Evolutionary conservation across 1,140 invertebrate species (phyloP).

Genomic region (Drosophila sturtevanti): DNA sequence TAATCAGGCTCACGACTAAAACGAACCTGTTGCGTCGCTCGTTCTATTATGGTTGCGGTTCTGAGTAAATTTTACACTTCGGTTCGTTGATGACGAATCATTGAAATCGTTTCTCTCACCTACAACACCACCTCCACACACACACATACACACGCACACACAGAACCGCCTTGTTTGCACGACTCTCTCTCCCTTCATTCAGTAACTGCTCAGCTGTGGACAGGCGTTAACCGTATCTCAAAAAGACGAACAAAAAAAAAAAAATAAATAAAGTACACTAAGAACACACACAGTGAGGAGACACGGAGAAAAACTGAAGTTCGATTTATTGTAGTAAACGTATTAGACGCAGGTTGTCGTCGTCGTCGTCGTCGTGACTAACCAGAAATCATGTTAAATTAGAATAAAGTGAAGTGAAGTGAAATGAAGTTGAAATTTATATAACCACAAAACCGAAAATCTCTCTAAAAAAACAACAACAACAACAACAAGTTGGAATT

Average conservation of each 20-base stretch:
- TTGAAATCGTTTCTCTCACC: background rate
- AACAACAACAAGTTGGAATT: conserved; percentile 5
- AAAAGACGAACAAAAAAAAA: conserved; percentile 20
- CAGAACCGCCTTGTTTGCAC: conserved; percentile 23
- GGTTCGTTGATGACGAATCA: conserved; percentile 4
- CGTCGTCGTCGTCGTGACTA: background rate
- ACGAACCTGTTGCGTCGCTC: conserved; percentile 8
- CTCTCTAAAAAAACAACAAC: background rate
- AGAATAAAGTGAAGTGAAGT: conserved; percentile 5
- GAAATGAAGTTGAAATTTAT: background rate
- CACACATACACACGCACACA: background rate
- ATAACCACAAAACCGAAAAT: background rate
- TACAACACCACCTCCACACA: background rate
- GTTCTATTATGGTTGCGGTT: background rate
- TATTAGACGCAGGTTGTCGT: background rate
- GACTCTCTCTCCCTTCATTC: conserved; percentile 41
- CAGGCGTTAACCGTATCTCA: conserved; percentile 33
- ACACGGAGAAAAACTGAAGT: conserved; percentile 22
- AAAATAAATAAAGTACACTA: too few species aligned
- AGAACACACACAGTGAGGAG: too few species aligned
- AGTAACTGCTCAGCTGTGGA: conserved; percentile 52
- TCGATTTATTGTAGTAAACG: conserved; percentile 17
- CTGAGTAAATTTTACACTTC: background rate
- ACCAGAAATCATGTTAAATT: conserved; percentile 2
- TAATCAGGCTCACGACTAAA: conserved; percentile 1